phyloP scores from a whole-genome alignment of 2,113 vertebrate species.

The Dicentrarchus labrax region DNA sequence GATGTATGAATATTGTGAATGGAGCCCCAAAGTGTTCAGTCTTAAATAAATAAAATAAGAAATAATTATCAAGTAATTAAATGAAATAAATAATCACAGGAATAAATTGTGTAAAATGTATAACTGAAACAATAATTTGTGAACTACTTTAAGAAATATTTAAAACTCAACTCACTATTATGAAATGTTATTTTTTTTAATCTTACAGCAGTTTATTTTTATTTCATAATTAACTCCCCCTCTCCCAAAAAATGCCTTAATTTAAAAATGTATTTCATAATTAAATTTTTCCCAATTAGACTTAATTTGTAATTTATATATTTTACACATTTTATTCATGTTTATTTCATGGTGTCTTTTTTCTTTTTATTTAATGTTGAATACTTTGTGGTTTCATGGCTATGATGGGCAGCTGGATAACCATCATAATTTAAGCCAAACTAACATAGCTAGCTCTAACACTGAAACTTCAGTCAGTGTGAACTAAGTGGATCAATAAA shows the following conservation, averaged over 20 bases:
- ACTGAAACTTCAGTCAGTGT: neutral
- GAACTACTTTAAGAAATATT: neutral
- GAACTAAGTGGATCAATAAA: conserved; percentile 8
- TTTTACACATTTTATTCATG: neutral
- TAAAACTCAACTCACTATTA: neutral
- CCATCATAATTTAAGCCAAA: neutral
- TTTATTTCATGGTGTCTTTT: neutral
- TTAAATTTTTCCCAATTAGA: neutral
- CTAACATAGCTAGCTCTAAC: conserved; percentile 12
- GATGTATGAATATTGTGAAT: neutral
- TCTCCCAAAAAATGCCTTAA: no score
- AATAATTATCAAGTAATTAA: neutral
- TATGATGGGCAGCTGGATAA: neutral
- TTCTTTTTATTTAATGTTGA: no score
- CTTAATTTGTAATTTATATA: neutral
- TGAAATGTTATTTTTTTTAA: neutral
- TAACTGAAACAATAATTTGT: neutral
- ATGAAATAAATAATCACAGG: neutral
- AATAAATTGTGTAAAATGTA: neutral
- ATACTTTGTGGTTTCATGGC: no score
- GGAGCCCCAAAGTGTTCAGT: neutral
- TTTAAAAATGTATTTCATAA: neutral
- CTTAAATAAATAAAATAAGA: neutral
- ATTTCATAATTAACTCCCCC: neutral
- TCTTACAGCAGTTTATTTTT: neutral